Base-by-base conservation (phyloP, 2,113 vertebrate genomes). In the Nothocercus julius region DNA sequence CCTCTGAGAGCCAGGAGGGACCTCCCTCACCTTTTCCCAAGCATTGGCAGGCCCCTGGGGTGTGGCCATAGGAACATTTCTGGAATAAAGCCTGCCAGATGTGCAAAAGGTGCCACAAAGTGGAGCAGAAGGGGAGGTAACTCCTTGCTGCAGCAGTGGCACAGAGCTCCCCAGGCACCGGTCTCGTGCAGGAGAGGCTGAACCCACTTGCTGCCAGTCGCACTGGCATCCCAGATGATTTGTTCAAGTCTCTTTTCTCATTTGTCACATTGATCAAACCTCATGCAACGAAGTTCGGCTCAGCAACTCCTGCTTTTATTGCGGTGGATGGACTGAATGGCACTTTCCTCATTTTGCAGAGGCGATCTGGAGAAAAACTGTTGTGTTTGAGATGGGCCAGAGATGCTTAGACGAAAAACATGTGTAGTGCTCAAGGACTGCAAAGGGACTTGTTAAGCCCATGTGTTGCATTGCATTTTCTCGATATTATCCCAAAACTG, bases 1-100 rank as follows among this genome's bases (percentile, higher is more conserved):
- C 85, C 94, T 95, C 89, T 22, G 34, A 94, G 94, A 96, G 82
- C 95, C 90, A 91, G 95, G 95, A 97, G 61, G 0, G 85, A 87
- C 87, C 30, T 0, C 85, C 90, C 94, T 92, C 94, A 94, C 96
- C 96, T 96, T 96, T 93, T 86, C 0, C 19, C 70, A 81, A 95
- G 74, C 59, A 63, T 6, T 85, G 94, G 78, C 87, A 30, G 62
- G 10, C 6, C 54, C 30, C 40, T 0, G 21, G 88, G 90, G 62
- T 18, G 13, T 0, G 5, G 73, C 90, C 59, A 40, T 42, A 36
- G 81, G 86, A 90, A 68, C 2, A 1, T 64, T 58, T 44, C 76
- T 44, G 70, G 8, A 74, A 34, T 40, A n/a, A 89, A 53, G 20
- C 22, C 75, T 82, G 84, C 47, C 17, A 44, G 17, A 17, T 0